Evolutionary conservation across 2,113 vertebrate species (phyloP), one percentile per base, ranked within the genome.

Genomic region (Cranoglanis bouderius): DNA sequence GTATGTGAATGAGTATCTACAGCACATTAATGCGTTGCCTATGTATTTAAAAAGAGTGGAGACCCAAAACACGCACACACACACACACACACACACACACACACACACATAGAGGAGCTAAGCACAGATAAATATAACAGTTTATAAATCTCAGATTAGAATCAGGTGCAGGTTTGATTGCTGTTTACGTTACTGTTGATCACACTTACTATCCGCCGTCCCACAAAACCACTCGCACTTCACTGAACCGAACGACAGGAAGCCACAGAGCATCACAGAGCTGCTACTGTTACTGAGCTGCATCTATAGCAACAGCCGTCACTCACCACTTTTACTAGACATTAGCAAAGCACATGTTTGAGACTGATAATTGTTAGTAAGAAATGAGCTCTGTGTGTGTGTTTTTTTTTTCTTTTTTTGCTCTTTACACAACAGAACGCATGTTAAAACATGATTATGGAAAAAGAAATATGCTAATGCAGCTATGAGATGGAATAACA

Each of bases 111-210:
- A 80, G 26, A 4, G 6, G 5, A 51, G 0, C 46, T 32, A 32
- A 80, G n/a, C 86, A 85, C 51, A 49, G 78, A 55, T 77, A 46
- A 29, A 78, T 29, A 51, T n/a, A n/a, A 29, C 21, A 83, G 35
- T 61, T 55, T 61, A 57, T 4, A 83, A 35, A 35, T 61, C 55
- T 59, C 55, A 24, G 55, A 61, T 59, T 57, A 40, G 18, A 83
- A 59, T 61, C 53, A 3, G 55, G 32, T 40, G 82, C 12, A 43
- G 38, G 3, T 40, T 61, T 83, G 7, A 83, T 83, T 61, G 57
- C 57, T 85, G 84, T 70, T 70, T 85, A 85, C 26, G 32, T 85
- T 72, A 35, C 6, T 83, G 19, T 83, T 40, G 21, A 61, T 61
- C 82, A 46, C 55, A 18, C 55, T 14, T 61, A 38, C 16, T 83